Base-by-base conservation (phyloP, 1,140 invertebrate species). In the Drosophila sp. region DNA sequence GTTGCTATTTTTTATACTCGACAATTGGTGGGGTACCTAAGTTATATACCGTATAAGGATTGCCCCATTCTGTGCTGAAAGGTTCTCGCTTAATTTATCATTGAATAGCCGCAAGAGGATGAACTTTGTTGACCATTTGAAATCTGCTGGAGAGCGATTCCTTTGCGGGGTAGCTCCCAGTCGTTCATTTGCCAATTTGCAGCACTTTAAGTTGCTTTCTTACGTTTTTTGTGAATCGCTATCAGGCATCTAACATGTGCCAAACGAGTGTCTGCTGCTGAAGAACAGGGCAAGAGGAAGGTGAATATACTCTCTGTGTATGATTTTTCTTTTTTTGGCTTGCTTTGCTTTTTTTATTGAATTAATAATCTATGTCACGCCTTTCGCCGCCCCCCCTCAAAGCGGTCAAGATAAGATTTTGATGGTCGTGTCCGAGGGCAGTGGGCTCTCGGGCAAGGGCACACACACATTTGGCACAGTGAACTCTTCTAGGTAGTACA, bases 231-330 rank as follows among this genome's bases (percentile, higher is more conserved):
- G 47, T 60, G 23, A 60, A 44, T 75, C 38, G 47, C 71, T 77
- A 84, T 89, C 84, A 87, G 84, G 69, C 84, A 70, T 83, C 67
- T 72, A 89, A 62, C 83, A 87, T 84, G 84, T 70, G 84, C 35
- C 63, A 40, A 56, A 38, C 66, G 84, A 87, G 70, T 87, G 84
- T 87, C 84, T 87, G 56, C 32, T 30, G 44, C 70, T 70, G 79
- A 64, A 66, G 83, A 29, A 71, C 67, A 40, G 33, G 83, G 33
- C 41, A 69, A 63, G 60, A 30, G 60, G 55, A 44, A 60, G 54
- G n/a, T 41, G 8, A 1, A 40, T 23, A 73, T 50, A 50, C 44
- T 50, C 44, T 57, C 27, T 32, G 55, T 33, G 44, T 50, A 27
- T 50, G 44, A 56, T 56, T 30, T 30, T 56, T 27, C 30, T 74